Evolutionary conservation across 1,140 invertebrate genomes (phyloP), one percentile per base, ranked within the genome.

Genomic region (Hermetia illucens): DNA sequence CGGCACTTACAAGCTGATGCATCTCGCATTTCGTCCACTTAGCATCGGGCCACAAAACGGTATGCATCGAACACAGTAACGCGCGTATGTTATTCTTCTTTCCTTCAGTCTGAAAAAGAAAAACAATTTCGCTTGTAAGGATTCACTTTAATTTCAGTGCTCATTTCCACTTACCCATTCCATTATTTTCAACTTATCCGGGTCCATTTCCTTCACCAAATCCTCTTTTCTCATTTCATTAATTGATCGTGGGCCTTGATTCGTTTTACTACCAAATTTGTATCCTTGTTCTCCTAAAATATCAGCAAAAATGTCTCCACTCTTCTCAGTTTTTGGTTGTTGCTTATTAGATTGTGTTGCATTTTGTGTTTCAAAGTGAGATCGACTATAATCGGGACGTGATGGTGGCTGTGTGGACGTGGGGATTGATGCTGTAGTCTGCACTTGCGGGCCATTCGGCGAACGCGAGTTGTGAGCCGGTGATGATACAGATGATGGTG

Each of bases 21-120:
- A 99, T 98, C 44, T 93, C 85, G 47, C 82, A 81, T 43, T 82
- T 80, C 42, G 79, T 73, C 94, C 94, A 98, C 44, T 84, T 80
- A 34, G 86, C 84, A 33, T 87, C 88, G 17, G 84, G 79, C 95
- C 95, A 99, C 19, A 98, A 63, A 6, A 99, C 79, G 1, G 80
- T 86, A 51, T 97, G 87, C 50, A 99, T 66, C 0, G 93, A 92
- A 49, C 91, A 93, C 1, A 99, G 61, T 9, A 99, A 63, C 1
- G 93, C 92, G 36, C 96, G 72, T 41, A 99, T 90, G 60, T 99
- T 99, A 33, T 82, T 77, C 53, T 93, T 90, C 58, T 98, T 98
- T 3, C 93, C 94, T 56, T 95, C 84, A 19, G 75, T 88, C 91
- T 93, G 49, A 8, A 45, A 49, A 41, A 1, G 10, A 24, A 21